phyloP scores from a whole-genome alignment of 2,888 invertebrate species.

The Atherix ibis region DNA sequence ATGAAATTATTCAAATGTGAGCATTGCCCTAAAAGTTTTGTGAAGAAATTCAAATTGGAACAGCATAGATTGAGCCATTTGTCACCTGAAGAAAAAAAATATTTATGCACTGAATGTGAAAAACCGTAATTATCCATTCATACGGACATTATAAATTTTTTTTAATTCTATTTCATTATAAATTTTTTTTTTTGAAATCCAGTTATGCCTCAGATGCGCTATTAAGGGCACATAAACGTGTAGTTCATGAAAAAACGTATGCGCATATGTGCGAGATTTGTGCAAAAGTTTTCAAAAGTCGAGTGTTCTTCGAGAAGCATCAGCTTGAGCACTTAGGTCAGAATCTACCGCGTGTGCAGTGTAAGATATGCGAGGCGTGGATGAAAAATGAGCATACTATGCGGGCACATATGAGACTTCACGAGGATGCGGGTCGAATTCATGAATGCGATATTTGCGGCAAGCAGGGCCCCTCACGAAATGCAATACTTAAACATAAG shows the following conservation, averaged over 20 bases:
- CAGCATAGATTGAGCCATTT: conserved; percentile 15
- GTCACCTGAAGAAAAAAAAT: conserved; percentile 12
- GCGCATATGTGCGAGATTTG: conserved; percentile 16
- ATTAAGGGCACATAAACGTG: conserved; percentile 13
- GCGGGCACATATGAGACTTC: conserved; percentile 14
- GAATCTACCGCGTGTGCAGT: conserved; percentile 14
- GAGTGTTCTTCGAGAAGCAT: conserved; percentile 15
- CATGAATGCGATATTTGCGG: conserved; percentile 16
- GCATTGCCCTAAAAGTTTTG: conserved; percentile 15
- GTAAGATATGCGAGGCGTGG: conserved; percentile 14
- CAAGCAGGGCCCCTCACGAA: conserved; percentile 14
- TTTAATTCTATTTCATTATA: neutral
- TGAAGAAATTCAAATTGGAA: conserved; percentile 14
- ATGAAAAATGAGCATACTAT: conserved; percentile 16
- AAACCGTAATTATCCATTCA: conserved; percentile 21
- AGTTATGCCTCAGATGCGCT: conserved; percentile 14
- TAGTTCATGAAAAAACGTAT: conserved; percentile 14
- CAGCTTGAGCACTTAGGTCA: conserved; percentile 14
- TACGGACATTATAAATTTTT: neutral
- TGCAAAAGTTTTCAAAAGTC: conserved; percentile 13
- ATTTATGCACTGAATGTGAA: conserved; percentile 23
- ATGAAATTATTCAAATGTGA: conserved; percentile 13
- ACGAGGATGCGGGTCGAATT: conserved; percentile 8
- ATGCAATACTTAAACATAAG: conserved; percentile 16
- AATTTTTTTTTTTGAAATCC: neutral